Base-by-base conservation (phyloP, 92 coral and sea anemone species). In the Zoanthus gigantus region DNA sequence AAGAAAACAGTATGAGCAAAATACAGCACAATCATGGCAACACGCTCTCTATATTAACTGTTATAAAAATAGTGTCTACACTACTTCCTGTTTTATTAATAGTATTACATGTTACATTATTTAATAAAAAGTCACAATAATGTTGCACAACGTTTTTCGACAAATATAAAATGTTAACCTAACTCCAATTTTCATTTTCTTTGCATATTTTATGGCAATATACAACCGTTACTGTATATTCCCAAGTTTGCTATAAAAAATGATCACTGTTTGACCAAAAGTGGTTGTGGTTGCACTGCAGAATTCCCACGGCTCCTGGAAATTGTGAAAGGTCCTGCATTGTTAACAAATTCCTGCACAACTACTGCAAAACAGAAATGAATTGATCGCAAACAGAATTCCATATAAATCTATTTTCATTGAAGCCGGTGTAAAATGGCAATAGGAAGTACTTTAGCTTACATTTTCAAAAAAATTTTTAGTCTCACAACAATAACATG, bases 341-440 rank as follows among this genome's bases (percentile, higher is more conserved):
- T 68, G 34, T 68, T 68, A 68, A 68, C 73, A 68, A 68, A 68
- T 23, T 68, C 73, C 73, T 68, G 73, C 34, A 68, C 73, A 68
- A 68, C 73, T 68, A 23, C 42, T 68, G 73, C 73, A 68, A 68
- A 68, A 68, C 73, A 68, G 73, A 68, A 68, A 68, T 68, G 73
- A 68, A 68, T 68, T 68, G 73, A 68, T 68, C 73, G 73, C 73
- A 68, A 68, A 68, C 73, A 68, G 73, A 68, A 68, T 68, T 68
- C 73, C 73, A 68, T 68, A 68, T 68, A 68, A 68, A 68, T 68
- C 73, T 68, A 68, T 68, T 68, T 68, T 68, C 73, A 68, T 68
- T 68, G 73, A 68, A 68, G 73, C 73, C 73, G 73, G 73, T 68
- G 73, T 68, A 68, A 68, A 68, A 68, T 68, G 73, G 73, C 73